phyloP scores from a whole-genome alignment of 2,888 invertebrate genomes.

The Latrodectus elegans region DNA sequence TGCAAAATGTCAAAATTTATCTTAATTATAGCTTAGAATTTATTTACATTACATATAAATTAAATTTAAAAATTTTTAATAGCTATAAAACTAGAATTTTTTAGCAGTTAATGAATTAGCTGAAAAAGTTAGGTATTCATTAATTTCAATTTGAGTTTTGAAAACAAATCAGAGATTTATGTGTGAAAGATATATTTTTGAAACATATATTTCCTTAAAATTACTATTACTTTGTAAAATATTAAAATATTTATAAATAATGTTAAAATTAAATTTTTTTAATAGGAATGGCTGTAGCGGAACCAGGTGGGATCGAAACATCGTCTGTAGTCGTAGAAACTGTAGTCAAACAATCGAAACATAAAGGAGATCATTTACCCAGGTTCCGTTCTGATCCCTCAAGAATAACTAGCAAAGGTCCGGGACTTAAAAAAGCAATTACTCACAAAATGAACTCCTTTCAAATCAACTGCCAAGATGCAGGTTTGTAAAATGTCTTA shows the following conservation, averaged over 20 bases:
- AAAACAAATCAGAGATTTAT: no score
- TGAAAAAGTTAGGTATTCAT: no score
- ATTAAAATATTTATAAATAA: background rate
- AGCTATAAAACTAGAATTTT: no score
- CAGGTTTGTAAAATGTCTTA: slow-evolving; percentile 81
- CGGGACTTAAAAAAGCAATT: slow-evolving; percentile 97
- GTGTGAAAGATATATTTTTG: no score
- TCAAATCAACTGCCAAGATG: slow-evolving; percentile 90
- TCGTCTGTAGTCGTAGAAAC: slow-evolving; percentile 96
- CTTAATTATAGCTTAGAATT: no score
- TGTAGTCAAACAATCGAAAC: slow-evolving; percentile 87
- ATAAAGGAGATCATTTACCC: slow-evolving; percentile 82
- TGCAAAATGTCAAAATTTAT: no score
- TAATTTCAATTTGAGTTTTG: no score
- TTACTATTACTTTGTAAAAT: no score
- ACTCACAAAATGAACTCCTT: slow-evolving; percentile 96
- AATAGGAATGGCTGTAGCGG: slow-evolving; percentile 88
- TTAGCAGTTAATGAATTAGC: no score
- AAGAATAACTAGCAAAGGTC: slow-evolving; percentile 92
- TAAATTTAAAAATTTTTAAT: no score
- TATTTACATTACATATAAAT: no score
- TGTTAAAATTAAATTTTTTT: background rate
- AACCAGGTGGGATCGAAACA: slow-evolving; percentile 92
- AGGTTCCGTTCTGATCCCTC: slow-evolving; percentile 93
- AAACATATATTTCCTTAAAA: no score